phyloP scores from a whole-genome alignment of 2,113 vertebrate genomes.

The Odontesthes bonariensis region DNA sequence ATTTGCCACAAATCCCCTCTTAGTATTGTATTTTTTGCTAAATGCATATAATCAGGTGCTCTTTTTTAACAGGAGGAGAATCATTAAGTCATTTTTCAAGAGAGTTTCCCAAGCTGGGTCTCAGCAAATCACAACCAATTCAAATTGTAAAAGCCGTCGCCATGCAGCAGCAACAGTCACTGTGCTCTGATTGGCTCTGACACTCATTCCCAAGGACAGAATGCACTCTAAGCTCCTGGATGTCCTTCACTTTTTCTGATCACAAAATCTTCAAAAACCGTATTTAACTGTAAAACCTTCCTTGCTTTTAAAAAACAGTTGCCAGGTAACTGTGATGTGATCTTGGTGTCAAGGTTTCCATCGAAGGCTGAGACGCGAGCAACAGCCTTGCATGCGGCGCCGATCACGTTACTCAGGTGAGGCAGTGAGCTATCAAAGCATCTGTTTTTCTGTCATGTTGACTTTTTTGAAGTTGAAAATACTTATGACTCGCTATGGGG shows the following conservation, averaged over 20 bases:
- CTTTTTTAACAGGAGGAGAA: background rate
- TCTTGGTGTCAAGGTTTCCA: slow-evolving; percentile 14
- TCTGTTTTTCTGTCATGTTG: too few species aligned
- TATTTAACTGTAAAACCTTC: background rate
- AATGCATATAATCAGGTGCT: background rate
- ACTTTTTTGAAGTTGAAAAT: slow-evolving; percentile 7
- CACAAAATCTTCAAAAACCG: slow-evolving; percentile 9
- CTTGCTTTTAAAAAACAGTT: slow-evolving; percentile 24
- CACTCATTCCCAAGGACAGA: background rate
- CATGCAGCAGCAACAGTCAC: background rate
- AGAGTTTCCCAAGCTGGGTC: background rate
- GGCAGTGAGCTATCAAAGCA: too few species aligned
- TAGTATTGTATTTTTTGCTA: background rate
- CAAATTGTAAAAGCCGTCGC: background rate
- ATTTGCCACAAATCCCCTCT: background rate
- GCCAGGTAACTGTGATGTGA: slow-evolving; percentile 49
- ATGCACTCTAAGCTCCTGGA: background rate
- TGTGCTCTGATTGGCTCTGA: background rate
- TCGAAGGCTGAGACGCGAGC: background rate
- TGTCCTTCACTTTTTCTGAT: background rate
- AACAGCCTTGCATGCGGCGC: too few species aligned
- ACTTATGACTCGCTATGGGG: too few species aligned
- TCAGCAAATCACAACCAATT: background rate
- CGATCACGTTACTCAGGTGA: too few species aligned
- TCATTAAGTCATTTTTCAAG: background rate